These are phyloP conservation scores for Rhadinocentrus ornatus DNA, from an alignment of 2,797 vertebrate genomes.

Conservation along the genomic window DNA sequence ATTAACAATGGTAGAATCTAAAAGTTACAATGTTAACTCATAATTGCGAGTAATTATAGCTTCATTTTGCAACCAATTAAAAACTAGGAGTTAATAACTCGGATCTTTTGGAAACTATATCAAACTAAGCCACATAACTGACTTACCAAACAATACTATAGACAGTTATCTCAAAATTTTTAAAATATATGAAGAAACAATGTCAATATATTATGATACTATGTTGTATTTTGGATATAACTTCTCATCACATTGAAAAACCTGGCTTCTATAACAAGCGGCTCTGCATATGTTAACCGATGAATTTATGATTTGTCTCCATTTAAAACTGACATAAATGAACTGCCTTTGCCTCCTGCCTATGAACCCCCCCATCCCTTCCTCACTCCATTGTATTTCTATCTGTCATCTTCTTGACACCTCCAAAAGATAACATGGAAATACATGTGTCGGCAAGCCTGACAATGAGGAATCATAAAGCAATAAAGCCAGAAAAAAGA, in stretches of 20 bases:
- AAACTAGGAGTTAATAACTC: too few relatives aligned
- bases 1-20: too few relatives aligned
- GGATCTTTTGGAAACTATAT: too few relatives aligned
- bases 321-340: conserved; percentile 73
- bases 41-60: too few relatives aligned
- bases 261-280: conserved; percentile 28
- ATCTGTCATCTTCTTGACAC: conserved; percentile 71
- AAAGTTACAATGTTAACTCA: too few relatives aligned
- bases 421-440: conserved; percentile 70
- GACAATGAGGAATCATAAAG: conserved; percentile 69
- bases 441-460: conserved; percentile 80
- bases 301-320: conserved; percentile 54
- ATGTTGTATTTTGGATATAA: not conserved
- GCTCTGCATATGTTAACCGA: conserved; percentile 30
- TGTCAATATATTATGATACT: not conserved
- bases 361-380: conserved; percentile 24
- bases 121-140: too few relatives aligned
- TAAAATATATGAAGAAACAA: not conserved
- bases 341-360: conserved; percentile 58
- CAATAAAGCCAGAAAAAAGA: conserved; percentile 44
- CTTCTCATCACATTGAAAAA: not conserved
- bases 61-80: too few relatives aligned
- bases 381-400: conserved; percentile 24
- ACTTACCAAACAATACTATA: too few relatives aligned
- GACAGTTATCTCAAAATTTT: too few relatives aligned